phyloP scores from a whole-genome alignment of 2,797 vertebrate genomes.

The Petrocephalus schoutedeni region DNA sequence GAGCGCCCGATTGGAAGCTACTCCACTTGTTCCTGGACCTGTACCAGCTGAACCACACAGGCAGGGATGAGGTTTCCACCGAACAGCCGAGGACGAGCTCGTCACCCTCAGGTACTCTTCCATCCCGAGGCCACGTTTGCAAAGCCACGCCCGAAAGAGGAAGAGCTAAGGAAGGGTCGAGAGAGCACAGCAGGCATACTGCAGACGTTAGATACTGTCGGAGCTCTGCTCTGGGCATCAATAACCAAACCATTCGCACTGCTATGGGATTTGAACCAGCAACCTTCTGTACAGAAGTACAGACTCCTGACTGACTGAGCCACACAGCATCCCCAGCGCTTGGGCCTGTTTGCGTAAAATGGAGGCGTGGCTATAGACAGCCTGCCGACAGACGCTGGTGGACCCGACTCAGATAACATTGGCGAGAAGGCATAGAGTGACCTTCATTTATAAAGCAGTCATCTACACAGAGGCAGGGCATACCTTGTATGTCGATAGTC shows the following conservation, averaged over 20 bases:
- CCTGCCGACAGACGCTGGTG: not conserved
- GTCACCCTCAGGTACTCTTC: not conserved
- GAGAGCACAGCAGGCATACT: not conserved
- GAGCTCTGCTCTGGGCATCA: not conserved
- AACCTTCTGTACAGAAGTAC: not conserved
- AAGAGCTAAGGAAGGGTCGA: not conserved
- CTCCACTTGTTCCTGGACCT: conserved; percentile 5
- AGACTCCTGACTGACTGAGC: not conserved
- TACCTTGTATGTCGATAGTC: not conserved
- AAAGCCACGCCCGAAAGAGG: not conserved
- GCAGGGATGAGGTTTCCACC: not conserved
- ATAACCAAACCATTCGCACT: not conserved
- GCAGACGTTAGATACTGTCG: not conserved
- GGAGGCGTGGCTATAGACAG: not conserved
- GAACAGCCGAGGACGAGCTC: not conserved
- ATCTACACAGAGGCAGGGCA: not conserved
- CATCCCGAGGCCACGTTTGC: not conserved
- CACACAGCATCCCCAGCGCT: not conserved
- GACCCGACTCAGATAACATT: not conserved
- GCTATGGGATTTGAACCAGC: not conserved
- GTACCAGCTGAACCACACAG: conserved; percentile 1
- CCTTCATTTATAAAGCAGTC: not conserved
- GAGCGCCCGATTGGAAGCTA: not conserved
- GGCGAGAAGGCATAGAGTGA: not conserved
- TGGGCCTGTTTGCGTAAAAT: not conserved